A percentile compares a stretch with the other conserved stretches of the same genome.
Conservation (phyloP, 2,888 invertebrate genomes). For the Meghimatium bilineatum region DNA sequence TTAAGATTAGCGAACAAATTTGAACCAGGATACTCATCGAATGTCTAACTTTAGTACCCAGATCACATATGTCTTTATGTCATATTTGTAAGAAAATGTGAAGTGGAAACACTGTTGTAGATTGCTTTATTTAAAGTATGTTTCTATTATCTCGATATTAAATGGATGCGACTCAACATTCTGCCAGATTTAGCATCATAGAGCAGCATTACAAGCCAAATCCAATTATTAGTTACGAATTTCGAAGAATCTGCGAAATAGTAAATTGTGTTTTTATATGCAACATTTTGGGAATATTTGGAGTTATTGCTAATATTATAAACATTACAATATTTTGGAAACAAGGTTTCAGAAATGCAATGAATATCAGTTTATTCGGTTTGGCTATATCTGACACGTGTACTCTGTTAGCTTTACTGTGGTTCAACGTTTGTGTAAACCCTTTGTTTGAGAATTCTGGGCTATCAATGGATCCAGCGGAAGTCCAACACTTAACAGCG, state of each 20-base stretch:
- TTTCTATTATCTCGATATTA: not conserved
- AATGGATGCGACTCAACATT: not conserved
- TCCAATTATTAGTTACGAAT: slow-evolving; percentile 10
- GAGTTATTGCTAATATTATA: not conserved
- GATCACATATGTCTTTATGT: too few species aligned
- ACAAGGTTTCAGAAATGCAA: not conserved
- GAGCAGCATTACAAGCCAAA: not conserved
- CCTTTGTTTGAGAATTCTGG: slow-evolving; percentile 21
- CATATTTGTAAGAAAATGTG: too few species aligned
- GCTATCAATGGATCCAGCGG: not conserved
- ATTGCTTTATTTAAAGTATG: too few species aligned
- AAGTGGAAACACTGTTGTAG: too few species aligned
- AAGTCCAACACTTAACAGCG: slow-evolving; percentile 12
- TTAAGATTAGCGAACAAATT: too few species aligned
- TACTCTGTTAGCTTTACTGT: not conserved
- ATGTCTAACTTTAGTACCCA: too few species aligned
- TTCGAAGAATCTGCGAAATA: not conserved
- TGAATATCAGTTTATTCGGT: slow-evolving; percentile 18
- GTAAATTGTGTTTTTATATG: slow-evolving; percentile 19
- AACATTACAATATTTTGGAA: slow-evolving; percentile 15
- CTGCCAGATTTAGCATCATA: not conserved
- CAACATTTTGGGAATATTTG: slow-evolving; percentile 15
- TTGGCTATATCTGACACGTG: slow-evolving; percentile 16
- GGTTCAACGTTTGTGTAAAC: slow-evolving; percentile 29
- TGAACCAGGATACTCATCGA: too few species aligned